Base-by-base conservation (phyloP, 92 coral and sea anemone species). In the Montipora capitata region DNA sequence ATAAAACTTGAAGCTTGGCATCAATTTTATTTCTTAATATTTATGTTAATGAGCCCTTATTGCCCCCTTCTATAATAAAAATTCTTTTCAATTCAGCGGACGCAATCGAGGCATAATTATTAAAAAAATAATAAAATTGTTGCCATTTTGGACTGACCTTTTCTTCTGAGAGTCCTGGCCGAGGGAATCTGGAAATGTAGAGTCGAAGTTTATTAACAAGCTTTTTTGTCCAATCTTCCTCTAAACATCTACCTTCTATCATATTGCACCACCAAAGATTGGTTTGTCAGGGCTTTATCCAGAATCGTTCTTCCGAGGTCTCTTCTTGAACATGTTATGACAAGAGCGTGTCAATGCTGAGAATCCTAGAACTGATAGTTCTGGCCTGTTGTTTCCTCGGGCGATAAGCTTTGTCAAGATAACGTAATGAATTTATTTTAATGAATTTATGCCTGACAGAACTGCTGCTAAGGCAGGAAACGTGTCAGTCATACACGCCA, bases 121-220 rank as follows among this genome's bases (percentile, higher is more conserved):
- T 27, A 27, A 27, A 27, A 27, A 1, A 27, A 27, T 27, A 27
- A 1, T 27, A 27, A 27, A 27, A 27, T 27, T 27, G 27, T 27
- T 27, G 27, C 27, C 27, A 27, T 27, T 27, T 27, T 27, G 27
- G 27, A 27, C 27, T 27, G 27, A 27, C 27, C 82, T 90, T 13
- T 56, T 56, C 61, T 56, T 11, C 61, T 56, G 87, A 38, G 10
- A 79, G 81, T 35, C 84, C 45, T 72, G 57, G 78, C 43, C 89
- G 89, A 15, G 96, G 92, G 12, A 93, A 92, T 54, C 93, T 91
- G 14, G 57, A 83, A 40, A 92, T 80, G 72, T 61, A 56, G 62
- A 88, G 92, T 58, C 72, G 76, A 13, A 72, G 88, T 61, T 88
- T 88, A 4, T 82, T 88, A 10, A 88, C 92, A 18, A 88, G 76